Evolutionary conservation across 2,113 vertebrate genomes (phyloP).

Genomic region (Pungitius pungitius): DNA sequence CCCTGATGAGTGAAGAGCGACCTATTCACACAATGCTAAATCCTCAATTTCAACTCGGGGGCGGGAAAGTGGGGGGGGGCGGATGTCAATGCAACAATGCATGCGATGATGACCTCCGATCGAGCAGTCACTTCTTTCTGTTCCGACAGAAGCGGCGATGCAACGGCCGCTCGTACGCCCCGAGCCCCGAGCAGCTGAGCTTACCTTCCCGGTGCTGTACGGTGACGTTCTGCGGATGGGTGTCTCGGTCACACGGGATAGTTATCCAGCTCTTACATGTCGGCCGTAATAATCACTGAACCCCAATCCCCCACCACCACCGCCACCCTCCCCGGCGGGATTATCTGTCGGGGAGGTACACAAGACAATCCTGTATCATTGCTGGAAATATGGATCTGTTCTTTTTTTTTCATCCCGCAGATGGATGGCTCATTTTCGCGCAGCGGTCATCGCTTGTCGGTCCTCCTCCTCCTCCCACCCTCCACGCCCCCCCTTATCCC

Average conservation of each 20-base stretch:
- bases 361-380: constrained; percentile 49
- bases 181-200: constrained; percentile 46
- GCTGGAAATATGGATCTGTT: constrained; percentile 1
- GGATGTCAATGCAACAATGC: constrained; percentile 59
- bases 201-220: constrained; percentile 64
- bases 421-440: constrained; percentile 25
- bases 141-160: constrained; percentile 33
- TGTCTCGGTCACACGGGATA: constrained; percentile 68
- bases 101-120: constrained; percentile 49
- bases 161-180: constrained; percentile 53
- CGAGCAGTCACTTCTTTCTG: constrained; percentile 21
- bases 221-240: constrained; percentile 56
- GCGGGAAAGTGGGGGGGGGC: background rate
- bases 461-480: constrained; percentile 11
- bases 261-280: constrained; percentile 75
- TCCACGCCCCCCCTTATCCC: background rate
- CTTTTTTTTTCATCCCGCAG: constrained; percentile 30
- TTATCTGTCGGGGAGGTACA: constrained; percentile 62
- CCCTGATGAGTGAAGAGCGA: constrained; percentile 44
- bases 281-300: constrained; percentile 53
- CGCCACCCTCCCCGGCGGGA: constrained; percentile 25
- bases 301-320: constrained; percentile 6
- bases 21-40: constrained; percentile 18
- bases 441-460: constrained; percentile 42
- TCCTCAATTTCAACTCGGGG: constrained; percentile 36